A percentile compares a stretch with the other conserved stretches of the same genome.
These are phyloP conservation scores for Enteromius treurensis DNA, from an alignment of 2,797 vertebrate genomes.

Conservation along the genomic window DNA sequence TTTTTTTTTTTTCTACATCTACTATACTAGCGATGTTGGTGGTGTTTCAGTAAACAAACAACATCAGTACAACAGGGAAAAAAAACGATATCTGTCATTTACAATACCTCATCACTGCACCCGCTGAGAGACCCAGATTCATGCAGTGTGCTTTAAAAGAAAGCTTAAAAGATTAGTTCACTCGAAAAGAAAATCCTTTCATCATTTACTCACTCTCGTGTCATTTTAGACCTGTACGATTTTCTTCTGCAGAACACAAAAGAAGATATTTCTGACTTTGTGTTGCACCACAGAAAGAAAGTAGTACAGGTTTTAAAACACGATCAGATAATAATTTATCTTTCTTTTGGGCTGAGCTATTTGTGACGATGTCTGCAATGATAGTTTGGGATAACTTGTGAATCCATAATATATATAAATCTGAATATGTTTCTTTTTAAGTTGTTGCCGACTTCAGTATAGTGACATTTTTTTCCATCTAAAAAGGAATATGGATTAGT, in stretches of 20 bases:
- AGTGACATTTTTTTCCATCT: background rate
- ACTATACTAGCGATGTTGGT: background rate
- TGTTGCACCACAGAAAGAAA: background rate
- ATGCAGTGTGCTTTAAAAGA: background rate
- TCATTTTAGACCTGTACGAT: background rate
- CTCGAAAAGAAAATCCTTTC: background rate
- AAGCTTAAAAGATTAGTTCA: background rate
- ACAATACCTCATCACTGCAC: background rate
- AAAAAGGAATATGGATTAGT: background rate
- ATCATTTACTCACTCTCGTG: background rate
- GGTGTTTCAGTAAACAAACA: constrained; percentile 12
- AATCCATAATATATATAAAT: too few relatives aligned
- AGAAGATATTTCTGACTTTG: background rate
- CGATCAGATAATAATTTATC: background rate
- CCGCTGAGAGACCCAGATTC: background rate
- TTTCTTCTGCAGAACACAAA: background rate
- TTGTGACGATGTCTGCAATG: background rate
- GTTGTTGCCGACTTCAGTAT: background rate
- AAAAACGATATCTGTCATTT: background rate
- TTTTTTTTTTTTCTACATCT: background rate
- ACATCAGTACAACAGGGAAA: background rate
- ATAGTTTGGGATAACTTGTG: background rate
- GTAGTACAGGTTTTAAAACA: background rate
- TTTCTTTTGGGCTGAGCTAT: background rate
- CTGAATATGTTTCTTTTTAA: background rate